Percentiles rank a stretch among this genome's conserved stretches.
Conservation (phyloP, 2,113 vertebrate species). For the Camelus dromedarius region DNA sequence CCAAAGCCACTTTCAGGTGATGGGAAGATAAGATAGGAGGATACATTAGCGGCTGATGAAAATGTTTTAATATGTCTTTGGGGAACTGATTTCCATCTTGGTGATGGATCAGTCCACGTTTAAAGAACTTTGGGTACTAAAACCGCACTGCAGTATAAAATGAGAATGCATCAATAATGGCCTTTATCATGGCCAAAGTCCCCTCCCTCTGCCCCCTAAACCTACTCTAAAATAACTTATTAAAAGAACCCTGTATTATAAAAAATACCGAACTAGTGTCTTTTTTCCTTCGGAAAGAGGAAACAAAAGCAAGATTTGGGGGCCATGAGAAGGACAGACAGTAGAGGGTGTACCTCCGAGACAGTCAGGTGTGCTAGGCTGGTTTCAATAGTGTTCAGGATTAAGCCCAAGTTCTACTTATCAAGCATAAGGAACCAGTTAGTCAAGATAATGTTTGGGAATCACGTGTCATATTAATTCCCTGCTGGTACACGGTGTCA, state of each 20-base stretch:
- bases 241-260: not conserved
- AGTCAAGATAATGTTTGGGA: slow-evolving; percentile 33
- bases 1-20: not conserved
- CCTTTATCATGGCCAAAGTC: not conserved
- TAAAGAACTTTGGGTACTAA: slow-evolving; percentile 36
- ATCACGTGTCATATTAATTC: slow-evolving; percentile 22
- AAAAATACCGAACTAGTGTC: not conserved
- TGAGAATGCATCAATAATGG: not conserved
- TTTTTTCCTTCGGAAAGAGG: not conserved
- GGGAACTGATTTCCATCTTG: not conserved
- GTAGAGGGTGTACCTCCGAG: not conserved
- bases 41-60: not conserved
- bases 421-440: slow-evolving; percentile 25
- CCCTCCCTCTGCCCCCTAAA: not conserved
- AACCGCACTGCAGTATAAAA: slow-evolving; percentile 19
- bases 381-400: not conserved
- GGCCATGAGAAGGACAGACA: not conserved
- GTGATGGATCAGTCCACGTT: not conserved
- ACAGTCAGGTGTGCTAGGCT: not conserved
- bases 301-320: slow-evolving; percentile 38
- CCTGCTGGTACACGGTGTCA: slow-evolving; percentile 61
- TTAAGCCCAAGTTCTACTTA: slow-evolving; percentile 21
- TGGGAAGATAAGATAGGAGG: not conserved
- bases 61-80: not conserved
- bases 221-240: not conserved